Evolutionary conservation across 2,113 vertebrate species (phyloP).

Genomic region (Pelvicachromis taeniatus): DNA sequence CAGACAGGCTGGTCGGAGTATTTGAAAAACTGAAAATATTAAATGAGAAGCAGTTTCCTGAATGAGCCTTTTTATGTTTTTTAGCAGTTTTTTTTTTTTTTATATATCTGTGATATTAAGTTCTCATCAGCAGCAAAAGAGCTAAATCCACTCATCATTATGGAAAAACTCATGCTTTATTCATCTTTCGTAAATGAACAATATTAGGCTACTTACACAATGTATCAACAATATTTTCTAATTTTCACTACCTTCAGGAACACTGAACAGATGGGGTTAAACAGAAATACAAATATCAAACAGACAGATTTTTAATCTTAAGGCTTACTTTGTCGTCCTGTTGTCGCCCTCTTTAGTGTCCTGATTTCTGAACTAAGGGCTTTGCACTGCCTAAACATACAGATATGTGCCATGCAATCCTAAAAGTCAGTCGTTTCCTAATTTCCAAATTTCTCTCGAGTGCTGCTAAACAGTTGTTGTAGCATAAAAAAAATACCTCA

Average conservation of each 20-base stretch:
- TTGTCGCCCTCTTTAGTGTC: constrained; percentile 9
- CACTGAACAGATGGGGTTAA: constrained; percentile 46
- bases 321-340: constrained; percentile 40
- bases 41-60: background rate
- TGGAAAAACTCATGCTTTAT: constrained; percentile 70
- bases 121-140: constrained; percentile 2
- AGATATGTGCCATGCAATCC: constrained; percentile 52
- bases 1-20: background rate
- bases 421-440: background rate
- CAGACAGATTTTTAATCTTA: constrained; percentile 37
- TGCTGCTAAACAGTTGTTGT: constrained; percentile 10
- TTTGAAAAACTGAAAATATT: background rate
- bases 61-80: background rate
- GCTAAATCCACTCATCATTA: constrained; percentile 13
- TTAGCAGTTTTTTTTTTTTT: background rate
- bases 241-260: constrained; percentile 49
- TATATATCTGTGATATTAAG: background rate
- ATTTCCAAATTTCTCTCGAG: background rate
- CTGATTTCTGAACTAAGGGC: background rate
- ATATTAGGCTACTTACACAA: constrained; percentile 59
- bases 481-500: background rate
- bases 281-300: constrained; percentile 40
- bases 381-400: constrained; percentile 14
- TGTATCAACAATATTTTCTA: constrained; percentile 54
- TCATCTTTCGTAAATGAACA: constrained; percentile 59